phyloP scores from a whole-genome alignment of 92 coral and sea anemone genomes.

The Micromussa lordhowensis region DNA sequence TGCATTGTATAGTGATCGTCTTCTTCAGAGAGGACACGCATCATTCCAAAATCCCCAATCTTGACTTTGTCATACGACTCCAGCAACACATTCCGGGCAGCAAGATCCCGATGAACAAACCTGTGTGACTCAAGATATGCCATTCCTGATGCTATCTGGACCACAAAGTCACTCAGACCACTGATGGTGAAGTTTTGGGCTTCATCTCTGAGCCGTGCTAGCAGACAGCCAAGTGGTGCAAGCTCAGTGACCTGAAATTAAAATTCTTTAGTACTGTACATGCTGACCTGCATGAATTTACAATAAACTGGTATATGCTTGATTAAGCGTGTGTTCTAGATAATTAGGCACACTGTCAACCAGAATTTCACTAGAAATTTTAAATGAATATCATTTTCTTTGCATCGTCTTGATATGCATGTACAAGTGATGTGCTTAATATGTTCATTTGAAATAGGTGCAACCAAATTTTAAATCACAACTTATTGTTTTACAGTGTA shows the following conservation, averaged over 20 bases:
- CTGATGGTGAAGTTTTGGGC: constrained; percentile 78
- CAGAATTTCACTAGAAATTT: too few species aligned
- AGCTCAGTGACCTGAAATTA: constrained; percentile 77
- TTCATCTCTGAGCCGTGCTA: constrained; percentile 74
- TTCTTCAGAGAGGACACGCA: constrained; percentile 85
- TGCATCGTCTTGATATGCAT: too few species aligned
- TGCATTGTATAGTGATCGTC: constrained; percentile 95
- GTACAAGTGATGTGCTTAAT: too few species aligned
- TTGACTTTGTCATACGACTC: constrained; percentile 90
- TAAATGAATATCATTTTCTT: too few species aligned
- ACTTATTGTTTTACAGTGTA: too few species aligned
- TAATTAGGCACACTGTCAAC: too few species aligned
- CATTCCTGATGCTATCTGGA: constrained; percentile 99
- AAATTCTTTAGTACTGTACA: not conserved
- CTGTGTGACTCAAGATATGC: constrained; percentile 93
- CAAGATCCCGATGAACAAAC: constrained; percentile 93
- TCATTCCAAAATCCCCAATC: constrained; percentile 97
- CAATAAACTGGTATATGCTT: too few species aligned
- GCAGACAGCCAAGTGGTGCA: constrained; percentile 88
- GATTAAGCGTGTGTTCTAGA: too few species aligned
- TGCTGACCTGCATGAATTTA: not conserved
- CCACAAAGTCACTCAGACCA: constrained; percentile 81
- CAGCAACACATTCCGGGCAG: constrained; percentile 88
- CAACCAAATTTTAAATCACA: too few species aligned
- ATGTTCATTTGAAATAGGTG: too few species aligned